phyloP scores from a whole-genome alignment of 2,888 invertebrate genomes.

The Netelia inedita region DNA sequence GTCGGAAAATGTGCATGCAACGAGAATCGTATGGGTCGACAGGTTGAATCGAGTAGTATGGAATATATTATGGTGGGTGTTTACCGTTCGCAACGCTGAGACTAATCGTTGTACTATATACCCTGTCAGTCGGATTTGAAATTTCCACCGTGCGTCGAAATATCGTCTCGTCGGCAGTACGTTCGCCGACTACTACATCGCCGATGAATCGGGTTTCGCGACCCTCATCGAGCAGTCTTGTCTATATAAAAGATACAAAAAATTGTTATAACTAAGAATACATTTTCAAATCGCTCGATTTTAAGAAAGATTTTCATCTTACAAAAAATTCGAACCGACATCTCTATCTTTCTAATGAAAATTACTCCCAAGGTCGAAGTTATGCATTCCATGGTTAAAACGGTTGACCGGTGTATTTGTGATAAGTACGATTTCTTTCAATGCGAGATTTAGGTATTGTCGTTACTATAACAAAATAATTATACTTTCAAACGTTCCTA shows the following conservation, averaged over 20 bases:
- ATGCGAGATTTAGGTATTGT: too few relatives aligned
- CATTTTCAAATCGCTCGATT: neutral
- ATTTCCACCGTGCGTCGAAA: conserved; percentile 80
- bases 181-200: conserved; percentile 79
- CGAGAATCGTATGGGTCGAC: conserved; percentile 7
- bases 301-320: too few relatives aligned
- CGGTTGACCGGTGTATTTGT: too few relatives aligned
- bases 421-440: too few relatives aligned
- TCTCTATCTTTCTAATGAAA: too few relatives aligned
- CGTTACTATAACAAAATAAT: too few relatives aligned
- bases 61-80: conserved; percentile 19
- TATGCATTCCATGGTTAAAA: too few relatives aligned
- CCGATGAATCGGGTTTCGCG: conserved; percentile 78
- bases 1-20: neutral
- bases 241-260: conserved; percentile 41
- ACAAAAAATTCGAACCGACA: too few relatives aligned
- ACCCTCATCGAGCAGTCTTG: conserved; percentile 65
- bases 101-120: conserved; percentile 77
- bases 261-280: neutral
- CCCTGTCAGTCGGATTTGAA: conserved; percentile 78
- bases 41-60: conserved; percentile 20
- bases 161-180: conserved; percentile 79
- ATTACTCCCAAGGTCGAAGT: too few relatives aligned
- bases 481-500: too few relatives aligned
- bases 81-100: conserved; percentile 79